Base-by-base conservation (phyloP, 1,140 invertebrate species). In the Tetragnatha versicolor region DNA sequence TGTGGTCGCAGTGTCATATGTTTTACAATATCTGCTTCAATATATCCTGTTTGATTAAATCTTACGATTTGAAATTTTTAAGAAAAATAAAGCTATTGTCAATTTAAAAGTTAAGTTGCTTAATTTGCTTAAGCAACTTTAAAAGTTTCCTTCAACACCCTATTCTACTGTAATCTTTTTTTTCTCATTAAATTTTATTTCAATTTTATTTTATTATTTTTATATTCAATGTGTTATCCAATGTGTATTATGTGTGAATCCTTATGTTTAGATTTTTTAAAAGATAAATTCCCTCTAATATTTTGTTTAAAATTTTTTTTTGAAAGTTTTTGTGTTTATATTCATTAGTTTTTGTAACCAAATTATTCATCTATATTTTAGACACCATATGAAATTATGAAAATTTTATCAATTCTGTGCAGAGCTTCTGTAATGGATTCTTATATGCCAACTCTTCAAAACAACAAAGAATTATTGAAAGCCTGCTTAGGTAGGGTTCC, bases 401-500 rank as follows among this genome's bases (percentile, higher is more conserved):
- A 22, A n/a, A 37, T 76, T 3, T 35, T 76, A 6, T 39, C 55
- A 5, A 27, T 76, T 33, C 37, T 76, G 35, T 76, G 72, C 37
- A 12, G 45, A 22, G 60, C 60, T 35, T 76, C 72, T 37, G 37
- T 76, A 27, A 51, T 10, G 7, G 25, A 47, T n/a, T 39, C 39
- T 0, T 65, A 63, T n/a, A 31, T 35, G 17, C 20, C 31, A 9
- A 27, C n/a, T 4, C 47, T 76, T 29, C 29, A 79, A 49, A 35
- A 33, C 5, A 42, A 47, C 39, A 65, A 63, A 49, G 61, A 70
- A 25, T 68, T 81, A 22, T 3, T 81, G n/a, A 45, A 78, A 49
- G 33, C 22, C 17, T 60, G 39, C 17, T 29, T 81, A n/a, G 72
- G 72, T 76, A 65, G 51, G 55, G 3, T 39, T 37, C n/a, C n/a